Evolutionary conservation across 64 coral and sea anemone genomes (phyloP).

Genomic region (Stylophora pistillata): DNA sequence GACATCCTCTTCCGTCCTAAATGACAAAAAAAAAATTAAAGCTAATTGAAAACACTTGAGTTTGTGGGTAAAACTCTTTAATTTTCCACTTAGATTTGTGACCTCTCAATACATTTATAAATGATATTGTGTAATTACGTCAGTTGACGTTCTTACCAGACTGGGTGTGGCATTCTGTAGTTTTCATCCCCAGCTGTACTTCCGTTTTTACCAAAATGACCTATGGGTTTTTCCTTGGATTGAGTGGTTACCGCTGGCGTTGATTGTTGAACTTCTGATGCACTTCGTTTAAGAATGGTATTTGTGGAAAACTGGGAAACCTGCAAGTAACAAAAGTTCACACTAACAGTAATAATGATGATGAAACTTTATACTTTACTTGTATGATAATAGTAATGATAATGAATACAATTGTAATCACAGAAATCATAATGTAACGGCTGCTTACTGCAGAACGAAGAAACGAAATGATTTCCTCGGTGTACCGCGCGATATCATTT

Average conservation of each 20-base stretch:
- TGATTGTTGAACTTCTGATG: not conserved
- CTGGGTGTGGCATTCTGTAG: slow-evolving; percentile 38
- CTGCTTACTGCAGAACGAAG: no score
- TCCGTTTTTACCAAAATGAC: slow-evolving; percentile 46
- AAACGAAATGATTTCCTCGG: no score
- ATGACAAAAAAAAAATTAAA: not conserved
- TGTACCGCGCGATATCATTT: no score
- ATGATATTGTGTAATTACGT: not conserved
- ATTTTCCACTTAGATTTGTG: no score
- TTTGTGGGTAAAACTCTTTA: no score
- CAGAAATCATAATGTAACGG: no score
- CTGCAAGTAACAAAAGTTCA: not conserved
- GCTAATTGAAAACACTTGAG: not conserved
- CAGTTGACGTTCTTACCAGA: not conserved
- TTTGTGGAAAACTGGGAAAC: slow-evolving; percentile 10
- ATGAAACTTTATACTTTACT: no score
- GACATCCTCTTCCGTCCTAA: slow-evolving; percentile 85
- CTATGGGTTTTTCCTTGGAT: not conserved
- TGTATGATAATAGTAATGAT: no score
- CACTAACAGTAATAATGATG: not conserved
- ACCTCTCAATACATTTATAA: no score
- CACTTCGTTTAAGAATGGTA: not conserved
- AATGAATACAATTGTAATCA: no score
- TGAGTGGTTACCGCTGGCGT: not conserved
- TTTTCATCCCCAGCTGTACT: slow-evolving; percentile 12